phyloP scores from a whole-genome alignment of 2,113 vertebrate genomes.

The Clarias macrocephalus region DNA sequence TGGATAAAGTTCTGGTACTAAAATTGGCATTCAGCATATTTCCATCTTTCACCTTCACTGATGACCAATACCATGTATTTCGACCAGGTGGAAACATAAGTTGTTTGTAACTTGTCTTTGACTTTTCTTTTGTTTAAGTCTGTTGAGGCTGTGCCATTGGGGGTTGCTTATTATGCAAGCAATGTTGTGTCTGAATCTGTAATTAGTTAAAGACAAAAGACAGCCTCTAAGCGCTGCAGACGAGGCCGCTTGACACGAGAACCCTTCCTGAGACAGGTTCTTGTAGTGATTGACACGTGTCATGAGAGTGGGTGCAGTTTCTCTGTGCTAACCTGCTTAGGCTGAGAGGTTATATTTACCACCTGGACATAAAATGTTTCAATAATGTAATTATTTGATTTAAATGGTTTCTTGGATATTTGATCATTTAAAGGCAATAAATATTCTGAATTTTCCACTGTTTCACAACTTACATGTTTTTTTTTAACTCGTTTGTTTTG shows the following conservation, averaged over 20 bases:
- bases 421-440: conserved; percentile 10
- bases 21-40: conserved; percentile 39
- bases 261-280: conserved; percentile 32
- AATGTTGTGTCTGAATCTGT: conserved; percentile 55
- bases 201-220: conserved; percentile 57
- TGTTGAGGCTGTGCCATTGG: conserved; percentile 26
- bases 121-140: conserved; percentile 40
- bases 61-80: conserved; percentile 34
- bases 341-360: neutral
- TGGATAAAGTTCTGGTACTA: conserved; percentile 53
- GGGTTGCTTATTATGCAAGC: conserved; percentile 56
- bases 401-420: neutral
- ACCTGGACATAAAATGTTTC: neutral
- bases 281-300: conserved; percentile 47
- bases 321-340: conserved; percentile 1
- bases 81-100: conserved; percentile 29
- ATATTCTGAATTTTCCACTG: neutral
- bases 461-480: neutral
- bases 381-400: neutral
- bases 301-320: conserved; percentile 16
- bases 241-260: conserved; percentile 43
- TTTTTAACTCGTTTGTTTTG: neutral
- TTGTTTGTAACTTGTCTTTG: conserved; percentile 36
- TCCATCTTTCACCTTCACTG: conserved; percentile 31
- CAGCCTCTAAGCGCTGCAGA: conserved; percentile 46